Conservation (phyloP, 2,888 invertebrate species). For the Julus scanicus region DNA sequence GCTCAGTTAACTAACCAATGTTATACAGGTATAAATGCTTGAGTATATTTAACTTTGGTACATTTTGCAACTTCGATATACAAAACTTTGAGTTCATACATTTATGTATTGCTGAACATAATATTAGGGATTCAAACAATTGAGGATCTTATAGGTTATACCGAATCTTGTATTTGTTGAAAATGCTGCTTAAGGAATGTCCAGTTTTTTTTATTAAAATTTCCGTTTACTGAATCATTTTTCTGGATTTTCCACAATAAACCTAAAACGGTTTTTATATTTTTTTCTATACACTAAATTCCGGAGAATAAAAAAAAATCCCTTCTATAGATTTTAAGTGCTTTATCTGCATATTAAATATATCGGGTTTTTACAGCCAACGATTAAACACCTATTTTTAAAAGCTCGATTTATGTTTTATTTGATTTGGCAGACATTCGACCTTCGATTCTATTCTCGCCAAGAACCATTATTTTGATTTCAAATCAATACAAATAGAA, state of each 20-base stretch:
- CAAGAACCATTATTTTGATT: neutral
- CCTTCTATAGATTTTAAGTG: neutral
- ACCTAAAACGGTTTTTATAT: neutral
- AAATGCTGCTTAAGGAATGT: neutral
- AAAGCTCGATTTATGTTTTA: neutral
- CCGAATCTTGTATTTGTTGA: neutral
- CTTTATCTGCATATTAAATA: neutral
- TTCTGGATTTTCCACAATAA: neutral
- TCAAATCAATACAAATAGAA: constrained; percentile 19
- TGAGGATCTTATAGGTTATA: neutral
- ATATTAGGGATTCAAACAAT: too few species aligned
- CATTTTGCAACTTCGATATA: too few species aligned
- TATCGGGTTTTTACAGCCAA: constrained; percentile 1
- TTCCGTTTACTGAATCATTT: too few species aligned
- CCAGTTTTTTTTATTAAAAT: neutral
- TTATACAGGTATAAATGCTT: too few species aligned
- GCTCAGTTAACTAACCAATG: too few species aligned
- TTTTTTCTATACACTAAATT: neutral
- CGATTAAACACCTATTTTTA: neutral
- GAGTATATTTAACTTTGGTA: too few species aligned
- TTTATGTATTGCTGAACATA: too few species aligned
- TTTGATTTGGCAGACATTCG: neutral
- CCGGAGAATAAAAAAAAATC: neutral
- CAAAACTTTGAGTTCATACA: too few species aligned
- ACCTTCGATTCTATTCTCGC: neutral